These are phyloP conservation scores for Cacatua alba DNA, from an alignment of 2,113 vertebrate genomes.

Conservation along the genomic window DNA sequence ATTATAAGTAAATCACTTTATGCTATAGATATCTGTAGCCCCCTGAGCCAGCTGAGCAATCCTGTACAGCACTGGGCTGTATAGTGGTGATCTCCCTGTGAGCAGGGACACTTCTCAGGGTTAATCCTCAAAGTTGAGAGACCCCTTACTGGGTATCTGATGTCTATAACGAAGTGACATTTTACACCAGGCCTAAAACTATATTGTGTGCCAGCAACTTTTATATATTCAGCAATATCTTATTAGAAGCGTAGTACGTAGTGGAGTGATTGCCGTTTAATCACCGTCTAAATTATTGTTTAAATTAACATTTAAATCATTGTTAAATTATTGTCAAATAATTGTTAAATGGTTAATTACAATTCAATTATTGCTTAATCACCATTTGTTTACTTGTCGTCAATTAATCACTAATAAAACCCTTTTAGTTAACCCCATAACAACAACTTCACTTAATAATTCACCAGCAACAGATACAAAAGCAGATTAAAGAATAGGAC, in stretches of 20 bases:
- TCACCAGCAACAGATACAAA: not conserved
- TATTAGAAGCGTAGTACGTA: not conserved
- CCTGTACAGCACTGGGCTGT: rapidly evolving
- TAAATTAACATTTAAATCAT: not conserved
- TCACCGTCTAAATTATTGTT: not conserved
- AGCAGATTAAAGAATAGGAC: not conserved
- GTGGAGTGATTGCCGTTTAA: not conserved
- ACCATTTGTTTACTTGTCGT: not conserved
- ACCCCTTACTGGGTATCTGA: rapidly evolving
- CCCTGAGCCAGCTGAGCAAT: rapidly evolving
- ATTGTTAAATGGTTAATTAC: not conserved
- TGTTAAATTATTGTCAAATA: not conserved
- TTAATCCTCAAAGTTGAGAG: not conserved
- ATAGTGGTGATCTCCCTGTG: not conserved
- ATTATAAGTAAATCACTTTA: not conserved
- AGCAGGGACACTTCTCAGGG: not conserved
- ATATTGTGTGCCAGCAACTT: not conserved
- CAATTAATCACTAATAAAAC: not conserved
- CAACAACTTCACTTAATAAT: not conserved
- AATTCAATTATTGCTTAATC: not conserved
- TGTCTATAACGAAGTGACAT: rapidly evolving
- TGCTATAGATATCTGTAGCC: rapidly evolving
- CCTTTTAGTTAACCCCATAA: not conserved
- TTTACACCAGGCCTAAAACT: not conserved
- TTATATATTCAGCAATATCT: not conserved